Conservation (phyloP, 2,113 vertebrate species). For the Pardalotus punctatus region DNA sequence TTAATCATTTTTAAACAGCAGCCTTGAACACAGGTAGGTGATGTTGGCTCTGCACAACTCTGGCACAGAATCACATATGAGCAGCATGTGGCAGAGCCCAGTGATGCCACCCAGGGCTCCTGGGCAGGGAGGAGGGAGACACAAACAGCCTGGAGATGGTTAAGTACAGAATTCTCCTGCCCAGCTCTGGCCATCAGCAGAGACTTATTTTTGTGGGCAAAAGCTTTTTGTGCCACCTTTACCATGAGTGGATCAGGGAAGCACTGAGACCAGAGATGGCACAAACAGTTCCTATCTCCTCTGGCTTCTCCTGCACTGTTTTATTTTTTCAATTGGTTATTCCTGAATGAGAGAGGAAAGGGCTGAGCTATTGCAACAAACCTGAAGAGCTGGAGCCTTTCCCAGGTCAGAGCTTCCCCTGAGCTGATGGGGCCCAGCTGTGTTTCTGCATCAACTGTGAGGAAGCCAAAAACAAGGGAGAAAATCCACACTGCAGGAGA, state of each 20-base stretch:
- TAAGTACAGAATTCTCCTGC: not conserved
- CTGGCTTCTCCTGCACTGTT: not conserved
- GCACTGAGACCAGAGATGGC: rapidly evolving
- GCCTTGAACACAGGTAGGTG: rapidly evolving
- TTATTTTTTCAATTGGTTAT: not conserved
- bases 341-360: not conserved
- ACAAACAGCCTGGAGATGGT: not conserved
- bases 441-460: not conserved
- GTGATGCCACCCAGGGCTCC: not conserved
- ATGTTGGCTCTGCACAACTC: not conserved
- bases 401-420: constrained; percentile 5
- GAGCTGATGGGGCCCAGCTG: not conserved
- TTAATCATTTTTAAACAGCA: not conserved
- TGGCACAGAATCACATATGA: not conserved
- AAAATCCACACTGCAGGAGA: not conserved
- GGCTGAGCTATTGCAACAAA: constrained; percentile 11
- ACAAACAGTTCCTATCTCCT: not conserved
- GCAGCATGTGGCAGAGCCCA: not conserved
- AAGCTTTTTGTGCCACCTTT: not conserved
- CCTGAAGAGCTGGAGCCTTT: constrained; percentile 4
- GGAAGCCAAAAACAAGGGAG: not conserved
- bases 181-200: not conserved
- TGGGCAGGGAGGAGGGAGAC: not conserved
- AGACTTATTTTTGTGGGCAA: not conserved
- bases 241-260: not conserved